Base-by-base conservation (phyloP, 2,888 invertebrate genomes). In the Eupeodes luniger region DNA sequence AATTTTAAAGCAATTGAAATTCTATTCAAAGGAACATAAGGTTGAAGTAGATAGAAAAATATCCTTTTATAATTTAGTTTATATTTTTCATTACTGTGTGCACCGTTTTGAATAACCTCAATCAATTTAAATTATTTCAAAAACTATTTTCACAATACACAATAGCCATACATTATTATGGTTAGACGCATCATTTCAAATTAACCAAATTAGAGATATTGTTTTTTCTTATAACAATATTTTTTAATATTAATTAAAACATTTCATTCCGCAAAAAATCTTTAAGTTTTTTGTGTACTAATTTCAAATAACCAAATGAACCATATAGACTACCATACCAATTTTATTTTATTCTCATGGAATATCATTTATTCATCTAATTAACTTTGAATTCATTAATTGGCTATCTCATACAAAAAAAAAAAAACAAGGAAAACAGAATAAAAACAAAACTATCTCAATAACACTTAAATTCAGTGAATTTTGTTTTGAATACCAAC, bases 341-440 rank as follows among this genome's bases (percentile, higher is more conserved):
- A 40, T 53, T n/a, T 11, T 6, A 36, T 69, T 69, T 51, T 5
- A 16, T 53, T 53, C 36, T 53, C 16, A n/a, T 59, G 12, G 47
- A 51, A 69, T 70, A 64, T 76, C 69, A 77, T 67, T 51, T 16
- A 85, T 81, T 81, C 74, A 67, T 81, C 72, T 85, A 85, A 78
- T 85, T 81, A 81, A 85, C 82, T 85, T 81, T 69, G 72, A 78
- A 85, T 85, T 74, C 81, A 81, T 85, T 72, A 81, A 81, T 85
- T 67, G 40, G 61, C 53, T 74, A 64, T 72, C 55, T 14, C 61
- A 67, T 77, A 59, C 40, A 44, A 27, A 36, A 14, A 49, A 53
- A 14, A 55, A 19, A 16, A 36, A 53, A 53, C 27, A 27, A 27
- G 27, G 27, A 81, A 69, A 47, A 36, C 40, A 40, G 9, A 59